Percentiles rank a stretch among this genome's conserved stretches.
Evolutionary conservation across 1,140 invertebrate species (phyloP).

Genomic region (Papilio machaon): DNA sequence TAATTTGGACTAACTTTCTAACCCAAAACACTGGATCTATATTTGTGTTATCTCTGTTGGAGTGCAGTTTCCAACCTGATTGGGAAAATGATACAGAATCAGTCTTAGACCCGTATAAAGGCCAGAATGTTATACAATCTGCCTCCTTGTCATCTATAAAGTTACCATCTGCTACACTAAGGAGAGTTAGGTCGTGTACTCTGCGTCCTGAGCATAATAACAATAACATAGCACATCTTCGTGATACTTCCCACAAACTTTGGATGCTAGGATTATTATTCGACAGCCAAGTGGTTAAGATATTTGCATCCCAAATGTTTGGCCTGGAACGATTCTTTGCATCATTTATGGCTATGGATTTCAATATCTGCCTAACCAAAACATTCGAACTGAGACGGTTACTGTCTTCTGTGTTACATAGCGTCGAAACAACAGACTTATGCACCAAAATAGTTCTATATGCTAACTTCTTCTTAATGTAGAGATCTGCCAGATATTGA

Average conservation of each 20-base stretch:
- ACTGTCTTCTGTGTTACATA: conserved; percentile 40
- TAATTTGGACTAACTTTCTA: conserved; percentile 33
- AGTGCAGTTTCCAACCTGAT: conserved; percentile 43
- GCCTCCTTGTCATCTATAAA: conserved; percentile 12
- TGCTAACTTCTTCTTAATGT: conserved; percentile 41
- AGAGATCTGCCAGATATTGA: conserved; percentile 49
- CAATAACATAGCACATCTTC: conserved; percentile 41
- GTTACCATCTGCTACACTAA: conserved; percentile 18
- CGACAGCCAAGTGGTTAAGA: conserved; percentile 34
- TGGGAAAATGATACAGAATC: conserved; percentile 39
- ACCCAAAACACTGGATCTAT: conserved; percentile 42
- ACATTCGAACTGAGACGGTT: conserved; percentile 40
- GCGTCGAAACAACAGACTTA: conserved; percentile 57
- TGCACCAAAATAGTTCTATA: conserved; percentile 56
- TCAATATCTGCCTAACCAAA: conserved; percentile 45
- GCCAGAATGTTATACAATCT: conserved; percentile 44
- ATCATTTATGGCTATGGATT: conserved; percentile 39
- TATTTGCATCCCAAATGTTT: conserved; percentile 45
- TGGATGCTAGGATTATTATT: background rate
- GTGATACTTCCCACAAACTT: conserved; percentile 24
- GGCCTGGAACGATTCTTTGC: conserved; percentile 32
- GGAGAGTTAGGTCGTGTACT: conserved; percentile 46
- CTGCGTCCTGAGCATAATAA: conserved; percentile 46
- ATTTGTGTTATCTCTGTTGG: conserved; percentile 37
- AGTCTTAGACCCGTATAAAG: conserved; percentile 47